Conservation (phyloP, 2,113 vertebrate species). For the Ramphastos sulfuratus region DNA sequence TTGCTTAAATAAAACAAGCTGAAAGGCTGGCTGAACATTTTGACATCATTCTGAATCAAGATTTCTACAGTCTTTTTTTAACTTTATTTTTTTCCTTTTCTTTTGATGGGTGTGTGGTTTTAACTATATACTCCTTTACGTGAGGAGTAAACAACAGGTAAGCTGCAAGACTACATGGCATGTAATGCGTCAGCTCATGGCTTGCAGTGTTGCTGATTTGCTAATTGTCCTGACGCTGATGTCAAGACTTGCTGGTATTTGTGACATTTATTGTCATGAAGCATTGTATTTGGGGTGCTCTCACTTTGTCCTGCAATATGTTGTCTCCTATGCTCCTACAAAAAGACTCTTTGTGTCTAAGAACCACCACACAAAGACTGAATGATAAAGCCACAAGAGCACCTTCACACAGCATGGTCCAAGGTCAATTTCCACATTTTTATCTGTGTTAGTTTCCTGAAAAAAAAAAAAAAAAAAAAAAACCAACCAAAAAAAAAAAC, state of each 20-base stretch:
- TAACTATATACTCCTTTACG: neutral
- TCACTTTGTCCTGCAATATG: neutral
- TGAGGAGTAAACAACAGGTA: neutral
- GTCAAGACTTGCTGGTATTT: neutral
- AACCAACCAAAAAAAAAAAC: neutral
- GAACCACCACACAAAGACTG: neutral
- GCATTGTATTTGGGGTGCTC: neutral
- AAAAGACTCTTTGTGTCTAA: neutral
- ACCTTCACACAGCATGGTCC: neutral
- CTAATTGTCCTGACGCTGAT: neutral
- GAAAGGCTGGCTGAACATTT: neutral
- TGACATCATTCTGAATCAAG: neutral
- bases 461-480: neutral
- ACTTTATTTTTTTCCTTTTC: neutral
- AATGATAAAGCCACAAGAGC: neutral
- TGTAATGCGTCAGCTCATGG: neutral
- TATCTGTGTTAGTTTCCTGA: neutral
- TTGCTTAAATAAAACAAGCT: slow-evolving; percentile 29
- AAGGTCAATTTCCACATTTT: neutral
- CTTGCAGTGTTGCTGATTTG: neutral
- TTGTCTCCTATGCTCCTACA: neutral
- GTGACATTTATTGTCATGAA: slow-evolving; percentile 17
- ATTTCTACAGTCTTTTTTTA: neutral
- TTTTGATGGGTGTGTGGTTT: neutral
- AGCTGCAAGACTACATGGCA: neutral